Conservation (phyloP, 2,113 vertebrate genomes). For the Emberiza fucata region DNA sequence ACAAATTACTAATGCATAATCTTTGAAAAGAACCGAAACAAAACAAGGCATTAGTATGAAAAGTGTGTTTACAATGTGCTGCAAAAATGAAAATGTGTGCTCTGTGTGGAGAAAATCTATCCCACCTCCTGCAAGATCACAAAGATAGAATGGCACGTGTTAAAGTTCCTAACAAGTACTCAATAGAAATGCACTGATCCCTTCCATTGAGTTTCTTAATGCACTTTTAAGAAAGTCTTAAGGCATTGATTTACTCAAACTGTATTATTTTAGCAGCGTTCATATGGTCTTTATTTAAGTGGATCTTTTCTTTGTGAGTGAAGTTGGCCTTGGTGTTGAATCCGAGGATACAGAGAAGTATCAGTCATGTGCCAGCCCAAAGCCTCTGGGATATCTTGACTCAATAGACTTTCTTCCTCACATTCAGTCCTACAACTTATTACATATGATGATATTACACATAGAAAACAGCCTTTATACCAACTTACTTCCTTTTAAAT, state of each 20-base stretch:
- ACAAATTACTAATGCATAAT: conserved; percentile 43
- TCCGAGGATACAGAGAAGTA: not conserved
- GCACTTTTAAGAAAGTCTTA: not conserved
- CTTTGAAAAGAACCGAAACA: not conserved
- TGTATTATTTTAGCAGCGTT: not conserved
- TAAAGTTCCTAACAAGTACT: not conserved
- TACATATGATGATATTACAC: not conserved
- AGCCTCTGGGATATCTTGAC: not conserved
- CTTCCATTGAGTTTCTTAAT: not conserved
- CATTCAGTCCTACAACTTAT: not conserved
- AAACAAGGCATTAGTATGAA: conserved; percentile 19
- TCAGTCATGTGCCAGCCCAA: not conserved
- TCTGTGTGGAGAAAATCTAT: not conserved
- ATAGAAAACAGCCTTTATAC: not conserved
- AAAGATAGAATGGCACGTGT: not conserved
- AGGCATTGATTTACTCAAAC: not conserved
- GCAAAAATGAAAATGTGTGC: not conserved
- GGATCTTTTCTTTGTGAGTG: not conserved
- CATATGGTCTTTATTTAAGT: conserved; percentile 13
- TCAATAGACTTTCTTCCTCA: not conserved
- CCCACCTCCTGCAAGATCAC: not conserved
- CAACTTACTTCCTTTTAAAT: not conserved
- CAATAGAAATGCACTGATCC: not conserved
- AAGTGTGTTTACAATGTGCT: conserved; percentile 34
- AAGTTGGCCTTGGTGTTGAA: not conserved